phyloP scores from a whole-genome alignment of 2,113 vertebrate genomes.

The Cyanoderma ruficeps region DNA sequence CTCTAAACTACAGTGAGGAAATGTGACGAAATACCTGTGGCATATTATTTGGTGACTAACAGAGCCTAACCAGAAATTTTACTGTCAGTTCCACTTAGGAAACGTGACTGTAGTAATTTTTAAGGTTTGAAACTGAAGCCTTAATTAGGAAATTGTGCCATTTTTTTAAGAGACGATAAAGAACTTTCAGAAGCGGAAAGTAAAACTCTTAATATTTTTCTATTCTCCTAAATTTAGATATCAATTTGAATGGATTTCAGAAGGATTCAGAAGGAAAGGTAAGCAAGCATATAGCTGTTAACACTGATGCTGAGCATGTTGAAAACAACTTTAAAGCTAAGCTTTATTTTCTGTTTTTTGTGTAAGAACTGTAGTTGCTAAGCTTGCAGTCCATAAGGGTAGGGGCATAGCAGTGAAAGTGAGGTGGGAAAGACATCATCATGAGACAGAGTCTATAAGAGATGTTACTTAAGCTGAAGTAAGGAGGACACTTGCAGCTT shows the following conservation, averaged over 20 bases:
- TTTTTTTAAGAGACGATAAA: background rate
- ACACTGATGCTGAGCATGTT: background rate
- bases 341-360: background rate
- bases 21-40: background rate
- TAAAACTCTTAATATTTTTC: background rate
- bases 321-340: background rate
- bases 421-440: background rate
- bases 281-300: background rate
- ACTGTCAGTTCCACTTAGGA: background rate
- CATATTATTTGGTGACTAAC: background rate
- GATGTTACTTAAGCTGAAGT: background rate
- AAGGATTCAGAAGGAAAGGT: constrained; percentile 54
- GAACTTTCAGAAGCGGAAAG: background rate
- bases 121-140: background rate
- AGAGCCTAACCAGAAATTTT: background rate
- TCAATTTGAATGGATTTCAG: constrained; percentile 31
- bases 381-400: background rate
- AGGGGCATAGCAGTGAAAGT: background rate
- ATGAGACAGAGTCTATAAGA: background rate
- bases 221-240: constrained; percentile 42
- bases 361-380: background rate
- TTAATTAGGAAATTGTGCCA: background rate
- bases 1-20: background rate
- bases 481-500: background rate
- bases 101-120: background rate